A percentile compares a stretch with the other conserved stretches of the same genome.
Evolutionary conservation across 2,113 vertebrate genomes (phyloP).

Genomic region (Halichoeres trimaculatus): DNA sequence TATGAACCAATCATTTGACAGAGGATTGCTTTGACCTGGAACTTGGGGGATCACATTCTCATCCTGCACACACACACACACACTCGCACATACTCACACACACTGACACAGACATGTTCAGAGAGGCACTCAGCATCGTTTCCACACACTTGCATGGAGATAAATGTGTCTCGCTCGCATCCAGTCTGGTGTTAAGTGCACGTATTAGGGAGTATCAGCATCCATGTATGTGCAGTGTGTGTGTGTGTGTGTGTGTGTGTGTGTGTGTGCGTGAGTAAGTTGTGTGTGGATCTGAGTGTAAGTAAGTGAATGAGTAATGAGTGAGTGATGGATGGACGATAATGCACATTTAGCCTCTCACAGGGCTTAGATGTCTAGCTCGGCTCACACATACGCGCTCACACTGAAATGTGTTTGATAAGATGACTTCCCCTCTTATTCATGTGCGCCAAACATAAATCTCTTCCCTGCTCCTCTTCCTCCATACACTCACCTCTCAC

Average conservation of each 20-base stretch:
- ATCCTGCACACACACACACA: conserved; percentile 40
- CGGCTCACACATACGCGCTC: conserved; percentile 33
- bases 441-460: conserved; percentile 26
- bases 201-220: conserved; percentile 75
- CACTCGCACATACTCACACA: conserved; percentile 47
- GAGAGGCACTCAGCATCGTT: conserved; percentile 72
- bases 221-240: conserved; percentile 62
- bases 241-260: conserved; percentile 48
- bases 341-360: conserved; percentile 79
- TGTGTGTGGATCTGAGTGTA: conserved; percentile 64
- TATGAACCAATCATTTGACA: conserved; percentile 73
- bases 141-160: conserved; percentile 75
- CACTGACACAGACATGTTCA: conserved; percentile 44
- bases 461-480: conserved; percentile 34
- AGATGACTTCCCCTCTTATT: conserved; percentile 34
- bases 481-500: conserved; percentile 47
- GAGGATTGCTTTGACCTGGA: conserved; percentile 76
- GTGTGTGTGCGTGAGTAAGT: conserved; percentile 59
- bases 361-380: conserved; percentile 70
- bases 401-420: conserved; percentile 37
- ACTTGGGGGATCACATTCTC: conserved; percentile 68
- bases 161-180: conserved; percentile 78
- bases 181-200: conserved; percentile 79
- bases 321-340: conserved; percentile 79
- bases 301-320: conserved; percentile 81